These are phyloP conservation scores for Watsonalla binaria DNA, from an alignment of 2,888 invertebrate species.

Conservation along the genomic window DNA sequence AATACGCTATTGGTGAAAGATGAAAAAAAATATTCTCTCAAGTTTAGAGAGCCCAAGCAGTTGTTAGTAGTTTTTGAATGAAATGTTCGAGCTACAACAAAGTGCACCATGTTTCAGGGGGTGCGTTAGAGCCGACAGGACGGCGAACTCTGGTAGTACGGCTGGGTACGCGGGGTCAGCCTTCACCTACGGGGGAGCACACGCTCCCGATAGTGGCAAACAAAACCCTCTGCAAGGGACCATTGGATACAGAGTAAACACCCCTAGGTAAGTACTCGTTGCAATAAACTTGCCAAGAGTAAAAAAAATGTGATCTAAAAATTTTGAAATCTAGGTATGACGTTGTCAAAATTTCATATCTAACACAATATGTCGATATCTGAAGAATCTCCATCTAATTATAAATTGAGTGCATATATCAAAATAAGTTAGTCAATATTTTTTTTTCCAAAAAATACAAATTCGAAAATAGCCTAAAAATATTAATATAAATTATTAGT, in stretches of 20 bases:
- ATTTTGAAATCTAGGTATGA: no score
- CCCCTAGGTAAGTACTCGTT: slow-evolving; percentile 79
- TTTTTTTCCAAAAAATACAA: no score
- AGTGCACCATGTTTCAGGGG: slow-evolving; percentile 70
- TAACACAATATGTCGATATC: no score
- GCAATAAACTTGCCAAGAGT: slow-evolving; percentile 4
- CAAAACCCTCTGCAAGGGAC: slow-evolving; percentile 72
- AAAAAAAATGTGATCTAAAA: no score
- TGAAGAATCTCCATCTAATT: no score
- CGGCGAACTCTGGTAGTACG: slow-evolving; percentile 82
- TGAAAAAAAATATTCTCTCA: slow-evolving; percentile 13
- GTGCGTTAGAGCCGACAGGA: slow-evolving; percentile 87
- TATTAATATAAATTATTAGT: no score
- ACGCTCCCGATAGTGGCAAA: slow-evolving; percentile 71
- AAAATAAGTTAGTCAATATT: no score
- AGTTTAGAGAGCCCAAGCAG: slow-evolving; percentile 12
- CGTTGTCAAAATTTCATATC: no score
- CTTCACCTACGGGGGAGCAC: slow-evolving; percentile 66
- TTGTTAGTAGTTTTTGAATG: slow-evolving; percentile 29
- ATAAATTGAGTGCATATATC: no score
- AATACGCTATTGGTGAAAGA: slow-evolving; percentile 33
- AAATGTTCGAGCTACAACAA: slow-evolving; percentile 44
- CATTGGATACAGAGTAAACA: slow-evolving; percentile 80
- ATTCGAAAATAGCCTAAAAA: no score
- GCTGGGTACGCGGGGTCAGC: slow-evolving; percentile 76